Percentiles rank a stretch among this genome's conserved stretches.
phyloP scores from a whole-genome alignment of 2,797 vertebrate genomes.

The Microchirus variegatus region DNA sequence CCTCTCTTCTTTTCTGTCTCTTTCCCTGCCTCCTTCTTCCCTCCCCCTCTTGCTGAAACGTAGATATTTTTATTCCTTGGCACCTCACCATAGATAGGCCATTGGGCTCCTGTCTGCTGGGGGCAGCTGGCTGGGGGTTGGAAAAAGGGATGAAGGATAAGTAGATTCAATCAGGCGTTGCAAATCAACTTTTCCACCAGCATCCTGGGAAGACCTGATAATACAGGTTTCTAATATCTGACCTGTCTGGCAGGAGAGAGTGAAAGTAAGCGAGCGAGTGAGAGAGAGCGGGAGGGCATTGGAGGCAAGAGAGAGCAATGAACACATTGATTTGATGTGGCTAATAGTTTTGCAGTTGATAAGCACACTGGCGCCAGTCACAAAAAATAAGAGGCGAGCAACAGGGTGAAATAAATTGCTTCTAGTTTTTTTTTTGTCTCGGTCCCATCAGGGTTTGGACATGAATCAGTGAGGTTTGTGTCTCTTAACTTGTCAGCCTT shows the following conservation, averaged over 20 bases:
- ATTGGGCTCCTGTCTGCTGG: conserved; percentile 72
- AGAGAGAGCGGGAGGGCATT: conserved; percentile 21
- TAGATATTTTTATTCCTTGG: conserved; percentile 75
- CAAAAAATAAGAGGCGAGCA: conserved; percentile 69
- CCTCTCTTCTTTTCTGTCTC: conserved; percentile 42
- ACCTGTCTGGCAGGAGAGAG: conserved; percentile 75
- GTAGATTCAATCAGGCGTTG: conserved; percentile 82
- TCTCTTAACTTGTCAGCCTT: conserved; percentile 69
- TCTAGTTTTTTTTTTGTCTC: conserved; percentile 54
- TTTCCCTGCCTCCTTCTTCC: conserved; percentile 27
- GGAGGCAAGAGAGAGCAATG: conserved; percentile 64
- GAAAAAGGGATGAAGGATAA: conserved; percentile 77
- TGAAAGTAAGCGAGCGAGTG: conserved; percentile 29
- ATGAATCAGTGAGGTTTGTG: conserved; percentile 56
- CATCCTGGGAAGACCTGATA: conserved; percentile 81
- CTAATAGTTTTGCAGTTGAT: conserved; percentile 80
- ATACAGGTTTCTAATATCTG: conserved; percentile 81
- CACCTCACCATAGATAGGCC: conserved; percentile 69
- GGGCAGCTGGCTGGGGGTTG: conserved; percentile 74
- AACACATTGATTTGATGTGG: conserved; percentile 79
- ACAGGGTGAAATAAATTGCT: conserved; percentile 68
- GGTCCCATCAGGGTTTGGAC: conserved; percentile 62
- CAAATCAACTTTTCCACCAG: conserved; percentile 83
- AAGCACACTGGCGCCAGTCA: conserved; percentile 68
- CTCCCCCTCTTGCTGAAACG: conserved; percentile 50